Conservation (phyloP, 2,113 vertebrate species). For the Trinectes maculatus region DNA sequence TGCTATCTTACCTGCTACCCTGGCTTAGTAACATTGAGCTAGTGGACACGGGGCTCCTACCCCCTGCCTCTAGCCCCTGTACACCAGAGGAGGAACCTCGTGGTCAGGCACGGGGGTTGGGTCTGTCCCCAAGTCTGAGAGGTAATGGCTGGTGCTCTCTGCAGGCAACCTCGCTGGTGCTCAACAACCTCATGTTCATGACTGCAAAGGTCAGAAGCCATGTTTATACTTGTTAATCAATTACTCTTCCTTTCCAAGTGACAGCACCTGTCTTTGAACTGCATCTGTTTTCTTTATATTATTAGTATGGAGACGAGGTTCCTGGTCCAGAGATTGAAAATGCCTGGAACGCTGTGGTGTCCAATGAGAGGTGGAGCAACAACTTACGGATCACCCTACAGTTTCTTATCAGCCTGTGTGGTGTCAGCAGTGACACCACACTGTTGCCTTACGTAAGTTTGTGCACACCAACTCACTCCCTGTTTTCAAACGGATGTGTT, state of each 20-base stretch:
- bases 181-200: conserved; percentile 99
- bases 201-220: conserved; percentile 89
- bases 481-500: background rate
- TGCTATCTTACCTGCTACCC: conserved; percentile 96
- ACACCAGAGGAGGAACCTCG: conserved; percentile 91
- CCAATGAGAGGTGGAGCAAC: conserved; percentile 98
- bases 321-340: conserved; percentile 97
- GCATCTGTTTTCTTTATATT: background rate
- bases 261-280: background rate
- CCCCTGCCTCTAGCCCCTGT: conserved; percentile 92
- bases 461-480: background rate
- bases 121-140: conserved; percentile 84
- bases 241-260: accelerated
- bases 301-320: conserved; percentile 95
- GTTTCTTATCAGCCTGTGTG: conserved; percentile 96
- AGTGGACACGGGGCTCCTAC: conserved; percentile 93
- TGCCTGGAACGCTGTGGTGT: conserved; percentile 95
- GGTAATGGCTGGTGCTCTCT: conserved; percentile 97
- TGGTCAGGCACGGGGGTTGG: conserved; percentile 82
- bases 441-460: conserved; percentile 92
- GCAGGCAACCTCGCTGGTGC: conserved; percentile 94
- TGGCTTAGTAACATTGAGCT: conserved; percentile 98
- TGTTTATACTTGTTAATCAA: background rate
- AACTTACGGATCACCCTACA: conserved; percentile 93
- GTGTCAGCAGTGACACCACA: conserved; percentile 96